Evolutionary conservation across 2,113 vertebrate genomes (phyloP).

Genomic region (Empidonax traillii): DNA sequence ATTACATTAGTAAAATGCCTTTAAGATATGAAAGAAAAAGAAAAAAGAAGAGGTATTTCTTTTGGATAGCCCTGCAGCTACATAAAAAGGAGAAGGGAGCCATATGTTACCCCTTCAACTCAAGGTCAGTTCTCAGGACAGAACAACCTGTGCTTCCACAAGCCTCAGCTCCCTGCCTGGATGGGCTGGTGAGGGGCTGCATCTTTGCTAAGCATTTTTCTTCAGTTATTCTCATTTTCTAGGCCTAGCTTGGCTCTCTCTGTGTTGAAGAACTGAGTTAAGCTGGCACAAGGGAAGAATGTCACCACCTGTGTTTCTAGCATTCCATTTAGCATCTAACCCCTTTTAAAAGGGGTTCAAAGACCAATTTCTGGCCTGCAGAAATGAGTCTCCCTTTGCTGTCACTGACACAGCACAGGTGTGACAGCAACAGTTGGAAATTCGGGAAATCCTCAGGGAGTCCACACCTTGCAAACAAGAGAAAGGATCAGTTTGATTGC

Average conservation of each 20-base stretch:
- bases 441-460: not conserved
- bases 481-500: not conserved
- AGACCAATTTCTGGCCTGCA: not conserved
- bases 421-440: not conserved
- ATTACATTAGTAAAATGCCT: constrained; percentile 40
- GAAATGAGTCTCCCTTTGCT: not conserved
- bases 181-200: not conserved
- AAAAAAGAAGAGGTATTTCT: not conserved
- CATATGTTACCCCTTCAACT: not conserved
- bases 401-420: not conserved
- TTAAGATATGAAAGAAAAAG: not conserved
- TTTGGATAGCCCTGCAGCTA: not conserved
- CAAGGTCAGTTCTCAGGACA: not conserved
- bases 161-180: not conserved
- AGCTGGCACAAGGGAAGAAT: not conserved
- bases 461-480: not conserved
- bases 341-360: not conserved
- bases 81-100: not conserved
- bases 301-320: not conserved
- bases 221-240: not conserved
- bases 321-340: not conserved
- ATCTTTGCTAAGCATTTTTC: not conserved
- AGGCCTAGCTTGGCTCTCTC: not conserved
- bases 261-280: not conserved
- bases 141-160: not conserved